Percentiles rank a stretch among this genome's conserved stretches.
Evolutionary conservation across 1,140 invertebrate species (phyloP).

Genomic region (Saccostrea glomerata): DNA sequence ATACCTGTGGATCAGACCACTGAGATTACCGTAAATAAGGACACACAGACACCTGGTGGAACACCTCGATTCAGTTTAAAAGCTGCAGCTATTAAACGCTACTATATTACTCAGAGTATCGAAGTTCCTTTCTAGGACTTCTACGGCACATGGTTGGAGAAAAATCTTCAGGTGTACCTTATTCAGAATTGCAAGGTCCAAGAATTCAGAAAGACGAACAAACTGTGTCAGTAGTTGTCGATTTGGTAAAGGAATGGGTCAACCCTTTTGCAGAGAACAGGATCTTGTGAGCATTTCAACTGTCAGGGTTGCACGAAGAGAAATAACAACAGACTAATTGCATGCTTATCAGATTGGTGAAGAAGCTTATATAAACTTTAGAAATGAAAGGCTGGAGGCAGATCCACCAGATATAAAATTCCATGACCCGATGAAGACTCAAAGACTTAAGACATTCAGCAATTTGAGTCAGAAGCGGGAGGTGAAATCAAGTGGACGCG

Average conservation of each 20-base stretch:
- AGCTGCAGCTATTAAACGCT: constrained; percentile 21
- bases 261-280: constrained; percentile 42
- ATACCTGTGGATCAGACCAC: no score
- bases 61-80: no score
- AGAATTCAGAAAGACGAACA: constrained; percentile 48
- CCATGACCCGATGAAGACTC: background rate
- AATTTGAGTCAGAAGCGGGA: constrained; percentile 25
- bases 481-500: background rate
- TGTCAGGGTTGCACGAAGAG: constrained; percentile 28
- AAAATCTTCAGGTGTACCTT: background rate
- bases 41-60: no score
- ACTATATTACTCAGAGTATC: constrained; percentile 36
- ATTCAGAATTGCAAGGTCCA: background rate
- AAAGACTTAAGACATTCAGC: constrained; percentile 47
- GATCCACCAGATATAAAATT: background rate
- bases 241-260: background rate
- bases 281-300: constrained; percentile 34
- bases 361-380: constrained; percentile 18
- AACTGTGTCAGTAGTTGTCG: constrained; percentile 28
- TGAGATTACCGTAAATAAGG: no score
- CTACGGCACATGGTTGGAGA: constrained; percentile 28
- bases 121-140: constrained; percentile 6
- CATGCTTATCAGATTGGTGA: constrained; percentile 18
- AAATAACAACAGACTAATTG: constrained; percentile 14
- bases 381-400: background rate